phyloP scores from a whole-genome alignment of 2,797 vertebrate species.

The Eulemur albifrons region DNA sequence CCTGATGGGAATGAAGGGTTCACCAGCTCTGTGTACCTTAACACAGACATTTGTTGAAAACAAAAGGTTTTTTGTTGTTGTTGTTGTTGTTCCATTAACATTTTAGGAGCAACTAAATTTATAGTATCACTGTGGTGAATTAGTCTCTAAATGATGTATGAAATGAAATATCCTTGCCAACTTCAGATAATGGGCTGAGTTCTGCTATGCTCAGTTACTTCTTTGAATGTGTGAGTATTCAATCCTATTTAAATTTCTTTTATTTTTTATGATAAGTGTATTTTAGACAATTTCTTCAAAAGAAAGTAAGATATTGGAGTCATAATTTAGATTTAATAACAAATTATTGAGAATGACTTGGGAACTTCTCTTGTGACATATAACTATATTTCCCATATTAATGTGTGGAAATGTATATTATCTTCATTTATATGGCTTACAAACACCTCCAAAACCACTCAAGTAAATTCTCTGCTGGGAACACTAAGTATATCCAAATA shows the following conservation, averaged over 20 bases:
- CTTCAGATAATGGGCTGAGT: constrained; percentile 40
- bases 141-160: constrained; percentile 76
- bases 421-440: background rate
- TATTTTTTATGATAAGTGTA: background rate
- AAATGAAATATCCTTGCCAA: constrained; percentile 68
- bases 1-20: background rate
- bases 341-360: background rate
- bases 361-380: background rate
- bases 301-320: background rate
- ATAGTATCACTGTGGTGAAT: constrained; percentile 61
- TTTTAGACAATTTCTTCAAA: background rate
- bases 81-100: constrained; percentile 48
- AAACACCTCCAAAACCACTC: background rate
- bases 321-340: constrained; percentile 14
- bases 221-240: background rate
- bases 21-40: background rate
- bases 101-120: constrained; percentile 66
- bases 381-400: background rate
- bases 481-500: background rate
- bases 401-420: background rate
- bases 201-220: constrained; percentile 46
- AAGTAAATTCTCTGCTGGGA: background rate
- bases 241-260: constrained; percentile 25
- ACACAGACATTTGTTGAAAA: constrained; percentile 40
- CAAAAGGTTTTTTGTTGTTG: background rate